Evolutionary conservation across 2,888 invertebrate genomes (phyloP).

Genomic region (Pristionchus japonicus): DNA sequence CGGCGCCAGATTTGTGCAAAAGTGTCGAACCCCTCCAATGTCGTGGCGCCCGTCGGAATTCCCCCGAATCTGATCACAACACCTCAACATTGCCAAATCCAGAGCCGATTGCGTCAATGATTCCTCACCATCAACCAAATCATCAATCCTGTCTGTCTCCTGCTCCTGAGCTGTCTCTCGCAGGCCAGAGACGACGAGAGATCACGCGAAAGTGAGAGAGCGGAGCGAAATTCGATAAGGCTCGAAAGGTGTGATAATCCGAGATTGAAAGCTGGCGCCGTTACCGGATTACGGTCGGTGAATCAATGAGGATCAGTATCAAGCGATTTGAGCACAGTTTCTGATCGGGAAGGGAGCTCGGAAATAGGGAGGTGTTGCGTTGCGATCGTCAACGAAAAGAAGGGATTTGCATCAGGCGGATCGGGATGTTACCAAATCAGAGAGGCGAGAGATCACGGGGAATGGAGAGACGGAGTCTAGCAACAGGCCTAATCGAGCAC

Average conservation of each 20-base stretch:
- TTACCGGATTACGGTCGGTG: slow-evolving; percentile 11
- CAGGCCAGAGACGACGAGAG: background rate
- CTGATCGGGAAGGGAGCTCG: no score
- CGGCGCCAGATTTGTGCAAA: background rate
- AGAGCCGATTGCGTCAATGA: slow-evolving; percentile 6
- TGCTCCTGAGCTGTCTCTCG: background rate
- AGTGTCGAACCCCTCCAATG: no score
- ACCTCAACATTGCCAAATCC: background rate
- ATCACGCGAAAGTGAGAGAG: background rate
- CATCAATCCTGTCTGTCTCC: background rate
- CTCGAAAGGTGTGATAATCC: slow-evolving; percentile 28
- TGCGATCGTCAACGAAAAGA: no score
- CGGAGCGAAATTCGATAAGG: background rate
- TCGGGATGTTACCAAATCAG: no score
- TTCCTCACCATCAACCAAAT: slow-evolving; percentile 35
- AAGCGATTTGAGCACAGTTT: background rate
- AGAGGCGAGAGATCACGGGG: no score
- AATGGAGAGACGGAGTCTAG: no score
- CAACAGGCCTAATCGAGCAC: no score
- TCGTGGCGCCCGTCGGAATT: no score
- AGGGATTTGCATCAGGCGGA: no score
- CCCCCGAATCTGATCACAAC: no score
- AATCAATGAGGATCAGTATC: background rate
- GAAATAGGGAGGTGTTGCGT: no score
- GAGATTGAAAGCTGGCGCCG: background rate